A percentile compares a stretch with the other conserved stretches of the same genome.
phyloP scores from a whole-genome alignment of 2,888 invertebrate genomes.

The Chydorus sphaericus region DNA sequence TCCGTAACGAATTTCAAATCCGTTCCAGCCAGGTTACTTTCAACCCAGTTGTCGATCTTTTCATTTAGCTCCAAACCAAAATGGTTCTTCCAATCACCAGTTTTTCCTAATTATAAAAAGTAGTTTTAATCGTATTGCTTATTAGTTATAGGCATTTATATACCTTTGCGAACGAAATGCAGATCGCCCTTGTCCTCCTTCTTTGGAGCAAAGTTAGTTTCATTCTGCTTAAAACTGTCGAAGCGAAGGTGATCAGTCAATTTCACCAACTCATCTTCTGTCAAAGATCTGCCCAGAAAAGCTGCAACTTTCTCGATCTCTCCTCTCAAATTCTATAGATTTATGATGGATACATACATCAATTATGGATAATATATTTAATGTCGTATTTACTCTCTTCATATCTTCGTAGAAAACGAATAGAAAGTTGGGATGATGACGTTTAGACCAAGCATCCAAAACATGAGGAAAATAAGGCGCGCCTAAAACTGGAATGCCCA shows the following conservation, averaged over 20 bases:
- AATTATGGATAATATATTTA: background rate
- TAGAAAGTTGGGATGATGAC: conserved; percentile 25
- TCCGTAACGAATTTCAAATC: conserved; percentile 9
- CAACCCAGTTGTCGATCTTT: conserved; percentile 56
- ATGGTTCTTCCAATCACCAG: conserved; percentile 67
- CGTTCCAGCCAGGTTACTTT: conserved; percentile 29
- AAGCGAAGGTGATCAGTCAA: conserved; percentile 49
- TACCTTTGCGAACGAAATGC: conserved; percentile 7
- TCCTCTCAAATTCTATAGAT: background rate
- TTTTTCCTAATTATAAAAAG: conserved; percentile 44
- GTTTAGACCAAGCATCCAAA: conserved; percentile 26
- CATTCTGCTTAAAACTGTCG: conserved; percentile 63
- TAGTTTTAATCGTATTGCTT: background rate
- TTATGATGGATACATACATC: background rate
- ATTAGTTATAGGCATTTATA: background rate
- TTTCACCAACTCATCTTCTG: background rate
- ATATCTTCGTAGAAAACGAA: conserved; percentile 28
- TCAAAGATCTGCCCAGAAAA: conserved; percentile 8
- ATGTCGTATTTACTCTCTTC: conserved; percentile 18
- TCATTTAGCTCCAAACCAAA: conserved; percentile 55
- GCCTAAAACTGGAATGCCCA: conserved; percentile 10
- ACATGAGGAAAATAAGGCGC: conserved; percentile 27
- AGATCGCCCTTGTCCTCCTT: background rate
- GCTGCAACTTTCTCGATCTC: conserved; percentile 5
- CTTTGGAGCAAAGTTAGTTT: conserved; percentile 40